These are phyloP conservation scores for Misgurnus mizolepis DNA, from an alignment of 2,113 vertebrate genomes.

Conservation along the genomic window DNA sequence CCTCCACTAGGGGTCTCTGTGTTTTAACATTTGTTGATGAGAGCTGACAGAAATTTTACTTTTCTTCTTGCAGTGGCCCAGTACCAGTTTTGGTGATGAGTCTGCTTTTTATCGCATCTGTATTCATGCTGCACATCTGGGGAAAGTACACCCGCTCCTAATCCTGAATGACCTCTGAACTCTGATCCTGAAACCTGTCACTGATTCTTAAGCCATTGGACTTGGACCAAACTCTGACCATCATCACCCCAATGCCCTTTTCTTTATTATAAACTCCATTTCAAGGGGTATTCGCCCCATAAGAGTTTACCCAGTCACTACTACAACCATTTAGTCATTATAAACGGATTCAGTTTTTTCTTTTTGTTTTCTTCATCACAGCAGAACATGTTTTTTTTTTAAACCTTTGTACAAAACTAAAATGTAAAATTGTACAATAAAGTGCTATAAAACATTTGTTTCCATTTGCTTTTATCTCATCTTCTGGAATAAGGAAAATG, in stretches of 20 bases:
- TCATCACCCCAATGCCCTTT: constrained; percentile 54
- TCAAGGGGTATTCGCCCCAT: constrained; percentile 11
- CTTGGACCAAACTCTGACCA: constrained; percentile 90
- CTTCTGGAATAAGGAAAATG: background rate
- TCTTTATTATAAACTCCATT: constrained; percentile 9
- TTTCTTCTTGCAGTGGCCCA: constrained; percentile 82
- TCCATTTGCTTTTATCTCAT: background rate
- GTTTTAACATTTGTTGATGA: constrained; percentile 27
- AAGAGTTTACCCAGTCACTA: constrained; percentile 28
- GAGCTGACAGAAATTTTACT: constrained; percentile 21
- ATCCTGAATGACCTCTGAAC: constrained; percentile 63
- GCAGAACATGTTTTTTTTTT: constrained; percentile 53
- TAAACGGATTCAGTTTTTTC: constrained; percentile 55
- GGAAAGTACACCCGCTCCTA: constrained; percentile 99
- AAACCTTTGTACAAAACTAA: constrained; percentile 69
- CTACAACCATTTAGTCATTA: constrained; percentile 59
- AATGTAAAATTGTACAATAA: constrained; percentile 79
- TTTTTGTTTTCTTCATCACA: constrained; percentile 44
- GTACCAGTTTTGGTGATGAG: constrained; percentile 99
- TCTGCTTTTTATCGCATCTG: constrained; percentile 98
- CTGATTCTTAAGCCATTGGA: constrained; percentile 75
- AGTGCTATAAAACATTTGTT: constrained; percentile 31
- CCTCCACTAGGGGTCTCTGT: constrained; percentile 45
- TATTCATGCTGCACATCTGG: constrained; percentile 99
- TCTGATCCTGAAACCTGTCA: constrained; percentile 62